Evolutionary conservation across 1,140 invertebrate genomes (phyloP).

Genomic region (Zophobas atratus): DNA sequence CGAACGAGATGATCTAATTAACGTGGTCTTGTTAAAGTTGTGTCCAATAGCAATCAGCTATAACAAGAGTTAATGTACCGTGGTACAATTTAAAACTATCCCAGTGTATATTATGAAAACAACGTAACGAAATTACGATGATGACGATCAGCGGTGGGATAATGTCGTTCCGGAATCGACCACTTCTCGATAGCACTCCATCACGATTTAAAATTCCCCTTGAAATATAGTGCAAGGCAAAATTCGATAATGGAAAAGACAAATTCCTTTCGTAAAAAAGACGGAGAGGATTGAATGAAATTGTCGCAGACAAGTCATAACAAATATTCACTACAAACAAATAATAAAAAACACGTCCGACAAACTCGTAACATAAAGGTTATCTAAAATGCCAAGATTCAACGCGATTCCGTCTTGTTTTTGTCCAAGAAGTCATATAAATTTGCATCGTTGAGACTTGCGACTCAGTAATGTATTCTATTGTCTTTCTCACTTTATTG

Average conservation of each 20-base stretch:
- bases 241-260: not conserved
- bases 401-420: slow-evolving; percentile 30
- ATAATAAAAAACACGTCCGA: slow-evolving; percentile 28
- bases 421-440: slow-evolving; percentile 27
- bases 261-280: not conserved
- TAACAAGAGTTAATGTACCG: slow-evolving; percentile 37
- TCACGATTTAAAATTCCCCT: slow-evolving; percentile 13
- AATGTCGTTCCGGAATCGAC: not conserved
- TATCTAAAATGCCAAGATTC: slow-evolving; percentile 42
- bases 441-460: slow-evolving; percentile 14
- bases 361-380: slow-evolving; percentile 39
- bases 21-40: slow-evolving; percentile 22
- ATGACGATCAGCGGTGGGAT: not conserved
- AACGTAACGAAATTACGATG: slow-evolving; percentile 26
- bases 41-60: slow-evolving; percentile 1
- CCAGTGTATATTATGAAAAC: not conserved
- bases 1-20: slow-evolving; percentile 33
- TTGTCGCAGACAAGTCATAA: slow-evolving; percentile 12
- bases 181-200: not conserved
- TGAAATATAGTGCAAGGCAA: slow-evolving; percentile 10
- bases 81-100: slow-evolving; percentile 18
- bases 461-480: slow-evolving; percentile 13
- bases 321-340: slow-evolving; percentile 17
- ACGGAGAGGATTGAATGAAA: slow-evolving; percentile 9
- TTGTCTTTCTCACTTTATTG: not conserved